phyloP scores from a whole-genome alignment of 2,113 vertebrate genomes.

The Lucifuga dentata region DNA sequence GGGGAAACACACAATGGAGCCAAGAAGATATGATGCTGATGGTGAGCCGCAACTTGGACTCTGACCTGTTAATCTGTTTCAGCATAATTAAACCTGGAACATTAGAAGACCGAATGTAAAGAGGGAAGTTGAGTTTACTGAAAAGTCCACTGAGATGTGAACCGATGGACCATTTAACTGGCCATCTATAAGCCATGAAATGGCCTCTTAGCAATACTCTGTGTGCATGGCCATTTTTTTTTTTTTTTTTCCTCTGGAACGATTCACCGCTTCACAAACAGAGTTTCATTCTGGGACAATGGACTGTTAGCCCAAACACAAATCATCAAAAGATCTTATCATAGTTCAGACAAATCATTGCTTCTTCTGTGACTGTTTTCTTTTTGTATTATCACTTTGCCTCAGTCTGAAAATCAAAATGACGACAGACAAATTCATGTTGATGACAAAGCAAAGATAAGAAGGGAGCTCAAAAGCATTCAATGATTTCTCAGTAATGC shows the following conservation, averaged over 20 bases:
- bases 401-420: slow-evolving; percentile 14
- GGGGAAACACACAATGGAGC: slow-evolving; percentile 21
- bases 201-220: slow-evolving; percentile 76
- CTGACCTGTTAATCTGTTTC: slow-evolving; percentile 16
- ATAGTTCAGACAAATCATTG: slow-evolving; percentile 36
- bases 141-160: slow-evolving; percentile 29
- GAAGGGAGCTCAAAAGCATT: slow-evolving; percentile 12
- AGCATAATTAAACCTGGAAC: slow-evolving; percentile 18
- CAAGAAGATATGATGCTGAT: slow-evolving; percentile 16
- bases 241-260: slow-evolving; percentile 37
- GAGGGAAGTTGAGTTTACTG: neutral
- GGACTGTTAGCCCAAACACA: slow-evolving; percentile 48
- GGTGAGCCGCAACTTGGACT: slow-evolving; percentile 34
- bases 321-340: slow-evolving; percentile 65
- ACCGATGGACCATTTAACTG: slow-evolving; percentile 50
- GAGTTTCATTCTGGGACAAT: slow-evolving; percentile 39
- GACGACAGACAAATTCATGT: neutral
- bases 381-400: slow-evolving; percentile 37
- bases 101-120: slow-evolving; percentile 39
- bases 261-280: slow-evolving; percentile 24
- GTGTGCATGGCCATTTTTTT: slow-evolving; percentile 63
- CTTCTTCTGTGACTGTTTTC: slow-evolving; percentile 36
- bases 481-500: slow-evolving; percentile 19
- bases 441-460: slow-evolving; percentile 19
- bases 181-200: slow-evolving; percentile 70